phyloP scores from a whole-genome alignment of 2,113 vertebrate species.

The Ifrita kowaldi region DNA sequence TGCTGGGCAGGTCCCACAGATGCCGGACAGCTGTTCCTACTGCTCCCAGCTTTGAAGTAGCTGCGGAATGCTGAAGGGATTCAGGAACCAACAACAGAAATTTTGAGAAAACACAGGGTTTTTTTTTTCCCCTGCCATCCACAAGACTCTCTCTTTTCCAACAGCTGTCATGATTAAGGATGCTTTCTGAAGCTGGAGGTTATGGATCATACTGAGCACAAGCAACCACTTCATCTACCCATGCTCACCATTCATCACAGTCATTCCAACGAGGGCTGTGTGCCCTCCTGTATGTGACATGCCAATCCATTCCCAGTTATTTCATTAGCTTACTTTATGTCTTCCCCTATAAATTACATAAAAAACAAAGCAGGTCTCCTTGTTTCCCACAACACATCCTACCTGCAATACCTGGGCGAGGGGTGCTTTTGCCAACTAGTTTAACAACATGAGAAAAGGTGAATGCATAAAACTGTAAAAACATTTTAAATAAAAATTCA shows the following conservation, averaged over 20 bases:
- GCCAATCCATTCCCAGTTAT: not conserved
- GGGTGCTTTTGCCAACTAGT: not conserved
- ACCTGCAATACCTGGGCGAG: not conserved
- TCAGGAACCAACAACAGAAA: not conserved
- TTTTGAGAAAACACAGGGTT: accelerated
- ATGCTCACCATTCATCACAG: not conserved
- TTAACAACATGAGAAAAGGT: not conserved
- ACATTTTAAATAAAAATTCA: not conserved
- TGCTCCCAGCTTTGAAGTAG: not conserved
- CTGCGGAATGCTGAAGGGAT: accelerated
- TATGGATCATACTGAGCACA: not conserved
- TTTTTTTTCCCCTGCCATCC: not conserved
- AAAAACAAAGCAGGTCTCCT: not conserved
- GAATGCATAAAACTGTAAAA: not conserved
- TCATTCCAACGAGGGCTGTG: not conserved
- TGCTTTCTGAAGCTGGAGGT: not conserved
- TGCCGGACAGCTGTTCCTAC: not conserved
- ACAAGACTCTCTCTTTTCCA: not conserved
- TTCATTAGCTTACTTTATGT: not conserved
- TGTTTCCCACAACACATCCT: not conserved
- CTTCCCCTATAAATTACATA: not conserved
- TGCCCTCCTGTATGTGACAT: not conserved
- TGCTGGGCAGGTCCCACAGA: not conserved
- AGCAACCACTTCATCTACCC: not conserved
- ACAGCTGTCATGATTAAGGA: not conserved